Conservation (phyloP, 1,140 invertebrate species). For the Drosophila equinoxialis region DNA sequence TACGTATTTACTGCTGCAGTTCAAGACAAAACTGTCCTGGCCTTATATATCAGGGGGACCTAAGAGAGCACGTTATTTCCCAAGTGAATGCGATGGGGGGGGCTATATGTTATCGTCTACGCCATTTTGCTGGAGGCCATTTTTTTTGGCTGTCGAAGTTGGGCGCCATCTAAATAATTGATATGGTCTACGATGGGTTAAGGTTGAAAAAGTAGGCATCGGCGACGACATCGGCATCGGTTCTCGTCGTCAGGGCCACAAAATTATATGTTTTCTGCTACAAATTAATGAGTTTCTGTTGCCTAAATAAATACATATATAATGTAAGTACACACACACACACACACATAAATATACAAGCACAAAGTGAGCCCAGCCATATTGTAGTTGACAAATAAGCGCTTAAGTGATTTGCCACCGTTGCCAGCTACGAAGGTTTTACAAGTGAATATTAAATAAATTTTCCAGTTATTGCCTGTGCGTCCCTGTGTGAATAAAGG, state of each 20-base stretch:
- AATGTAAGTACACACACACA: conserved; percentile 28
- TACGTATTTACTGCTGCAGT: neutral
- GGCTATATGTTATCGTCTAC: conserved; percentile 18
- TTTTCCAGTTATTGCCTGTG: conserved; percentile 74
- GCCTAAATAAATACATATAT: conserved; percentile 62
- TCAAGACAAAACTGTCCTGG: neutral
- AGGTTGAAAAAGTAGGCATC: conserved; percentile 30
- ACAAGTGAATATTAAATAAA: conserved; percentile 81
- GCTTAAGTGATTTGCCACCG: conserved; percentile 78
- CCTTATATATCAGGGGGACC: neutral
- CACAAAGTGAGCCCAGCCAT: conserved; percentile 27
- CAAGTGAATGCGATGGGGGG: conserved; percentile 45
- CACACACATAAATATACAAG: neutral
- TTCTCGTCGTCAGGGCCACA: conserved; percentile 19
- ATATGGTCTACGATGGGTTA: conserved; percentile 61
- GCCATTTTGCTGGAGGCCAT: conserved; percentile 66
- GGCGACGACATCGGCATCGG: conserved; percentile 19
- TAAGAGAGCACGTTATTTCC: conserved; percentile 55
- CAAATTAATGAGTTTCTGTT: conserved; percentile 72
- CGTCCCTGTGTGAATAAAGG: conserved; percentile 42
- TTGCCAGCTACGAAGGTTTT: conserved; percentile 41
- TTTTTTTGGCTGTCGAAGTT: conserved; percentile 52
- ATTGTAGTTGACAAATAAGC: conserved; percentile 78
- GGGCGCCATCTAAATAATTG: conserved; percentile 70
- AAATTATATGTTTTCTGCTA: conserved; percentile 10